Evolutionary conservation across 2,888 invertebrate species (phyloP).

Genomic region (Drosophila flavopinicola): DNA sequence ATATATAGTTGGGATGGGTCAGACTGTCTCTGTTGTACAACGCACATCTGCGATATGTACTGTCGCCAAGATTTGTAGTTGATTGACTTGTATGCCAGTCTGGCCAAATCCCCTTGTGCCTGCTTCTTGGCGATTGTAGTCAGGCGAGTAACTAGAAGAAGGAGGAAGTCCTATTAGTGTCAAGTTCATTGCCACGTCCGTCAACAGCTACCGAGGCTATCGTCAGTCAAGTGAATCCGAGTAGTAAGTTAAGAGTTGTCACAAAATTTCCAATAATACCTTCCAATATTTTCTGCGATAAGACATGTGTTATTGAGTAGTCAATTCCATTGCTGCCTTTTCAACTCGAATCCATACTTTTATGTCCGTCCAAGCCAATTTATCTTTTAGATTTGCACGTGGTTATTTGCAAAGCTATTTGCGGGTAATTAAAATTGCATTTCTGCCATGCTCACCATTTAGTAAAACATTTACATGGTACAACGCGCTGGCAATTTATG

Average conservation of each 20-base stretch:
- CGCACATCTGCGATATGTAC: conserved; percentile 47
- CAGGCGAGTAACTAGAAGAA: conserved; percentile 24
- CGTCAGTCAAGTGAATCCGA: neutral
- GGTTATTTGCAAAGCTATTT: conserved; percentile 32
- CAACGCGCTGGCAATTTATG: conserved; percentile 57
- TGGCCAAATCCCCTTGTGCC: conserved; percentile 1
- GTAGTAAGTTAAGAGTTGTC: neutral
- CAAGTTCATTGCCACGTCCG: conserved; percentile 82
- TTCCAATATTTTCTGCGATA: too few relatives aligned
- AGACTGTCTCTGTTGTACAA: neutral
- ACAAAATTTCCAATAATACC: too few relatives aligned
- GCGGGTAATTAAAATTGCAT: conserved; percentile 49
- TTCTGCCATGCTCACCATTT: conserved; percentile 39
- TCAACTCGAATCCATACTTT: too few relatives aligned
- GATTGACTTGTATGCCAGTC: conserved; percentile 43
- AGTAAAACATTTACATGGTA: conserved; percentile 68
- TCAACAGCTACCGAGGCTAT: conserved; percentile 33
- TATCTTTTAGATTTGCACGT: conserved; percentile 27
- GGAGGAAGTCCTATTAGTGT: conserved; percentile 82
- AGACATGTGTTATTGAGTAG: too few relatives aligned
- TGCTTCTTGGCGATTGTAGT: neutral
- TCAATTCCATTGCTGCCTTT: too few relatives aligned
- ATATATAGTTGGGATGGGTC: too few relatives aligned
- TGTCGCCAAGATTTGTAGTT: conserved; percentile 15
- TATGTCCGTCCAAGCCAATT: too few relatives aligned